These are phyloP conservation scores for Eledone cirrhosa DNA, from an alignment of 2,888 invertebrate genomes.

Conservation along the genomic window DNA sequence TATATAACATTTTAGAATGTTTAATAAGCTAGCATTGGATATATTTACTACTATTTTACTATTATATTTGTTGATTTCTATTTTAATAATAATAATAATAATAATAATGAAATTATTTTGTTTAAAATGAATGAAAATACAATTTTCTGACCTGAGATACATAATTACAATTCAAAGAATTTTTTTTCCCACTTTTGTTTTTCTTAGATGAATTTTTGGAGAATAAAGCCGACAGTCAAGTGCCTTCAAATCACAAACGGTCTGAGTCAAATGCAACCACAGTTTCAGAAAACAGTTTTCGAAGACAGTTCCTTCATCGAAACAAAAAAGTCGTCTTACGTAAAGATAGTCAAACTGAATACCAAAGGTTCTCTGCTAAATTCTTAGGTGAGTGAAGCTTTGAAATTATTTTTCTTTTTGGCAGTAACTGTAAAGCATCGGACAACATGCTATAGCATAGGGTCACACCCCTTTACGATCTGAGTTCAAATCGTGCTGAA, in stretches of 20 bases:
- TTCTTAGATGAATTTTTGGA: constrained; percentile 1
- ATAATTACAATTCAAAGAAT: not conserved
- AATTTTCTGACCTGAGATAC: not conserved
- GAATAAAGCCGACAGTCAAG: not conserved
- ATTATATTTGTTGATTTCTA: too few species aligned
- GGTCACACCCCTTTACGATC: too few species aligned
- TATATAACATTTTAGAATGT: too few species aligned
- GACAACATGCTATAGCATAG: too few species aligned
- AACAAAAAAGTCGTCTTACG: constrained; percentile 53
- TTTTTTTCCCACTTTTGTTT: not conserved
- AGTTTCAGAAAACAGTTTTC: constrained; percentile 53
- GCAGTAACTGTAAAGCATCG: too few species aligned
- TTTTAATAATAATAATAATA: too few species aligned
- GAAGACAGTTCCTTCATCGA: constrained; percentile 44
- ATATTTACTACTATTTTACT: too few species aligned
- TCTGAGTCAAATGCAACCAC: constrained; percentile 54
- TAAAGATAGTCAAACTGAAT: constrained; percentile 56
- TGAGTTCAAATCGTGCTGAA: too few species aligned
- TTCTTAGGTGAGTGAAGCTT: constrained; percentile 49
- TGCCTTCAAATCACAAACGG: constrained; percentile 42
- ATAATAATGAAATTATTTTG: too few species aligned
- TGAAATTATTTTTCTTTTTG: too few species aligned
- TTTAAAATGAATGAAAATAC: not conserved
- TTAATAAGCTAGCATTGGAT: too few species aligned
- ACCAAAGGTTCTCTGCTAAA: constrained; percentile 50